A percentile compares a stretch with the other conserved stretches of the same genome.
Conservation (phyloP, 2,888 invertebrate species). For the Leucophenga montana region DNA sequence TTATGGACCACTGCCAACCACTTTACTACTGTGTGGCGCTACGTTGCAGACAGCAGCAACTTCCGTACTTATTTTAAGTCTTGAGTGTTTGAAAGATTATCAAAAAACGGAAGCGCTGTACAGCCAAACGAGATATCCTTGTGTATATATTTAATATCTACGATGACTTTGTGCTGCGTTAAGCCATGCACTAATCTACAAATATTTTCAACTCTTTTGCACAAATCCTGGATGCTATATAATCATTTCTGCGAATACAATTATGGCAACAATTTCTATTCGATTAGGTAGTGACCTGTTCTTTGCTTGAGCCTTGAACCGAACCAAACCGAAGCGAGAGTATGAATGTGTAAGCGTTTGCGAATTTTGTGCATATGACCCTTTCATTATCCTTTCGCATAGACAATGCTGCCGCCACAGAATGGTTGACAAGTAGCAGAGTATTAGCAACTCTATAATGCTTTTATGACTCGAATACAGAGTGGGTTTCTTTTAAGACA, state of each 20-base stretch:
- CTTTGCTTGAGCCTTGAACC: slow-evolving; percentile 17
- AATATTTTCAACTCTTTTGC: slow-evolving; percentile 63
- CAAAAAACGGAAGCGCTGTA: no score
- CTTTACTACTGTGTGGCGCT: slow-evolving; percentile 30
- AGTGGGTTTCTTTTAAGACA: neutral
- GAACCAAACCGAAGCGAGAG: neutral
- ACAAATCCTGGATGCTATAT: slow-evolving; percentile 46
- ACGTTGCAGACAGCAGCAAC: slow-evolving; percentile 15
- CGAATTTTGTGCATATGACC: slow-evolving; percentile 27
- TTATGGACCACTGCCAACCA: neutral
- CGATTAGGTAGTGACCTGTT: slow-evolving; percentile 31
- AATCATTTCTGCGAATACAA: slow-evolving; percentile 60
- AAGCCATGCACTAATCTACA: slow-evolving; percentile 53
- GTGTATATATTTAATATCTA: slow-evolving; percentile 45
- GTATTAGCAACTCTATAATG: slow-evolving; percentile 67
- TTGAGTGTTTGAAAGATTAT: no score
- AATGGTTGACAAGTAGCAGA: slow-evolving; percentile 59
- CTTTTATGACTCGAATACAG: slow-evolving; percentile 51
- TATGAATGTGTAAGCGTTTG: slow-evolving; percentile 20
- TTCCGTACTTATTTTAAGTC: no score
- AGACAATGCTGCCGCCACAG: slow-evolving; percentile 31
- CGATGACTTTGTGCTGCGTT: slow-evolving; percentile 25
- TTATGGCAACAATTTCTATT: slow-evolving; percentile 56
- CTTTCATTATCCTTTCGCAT: slow-evolving; percentile 28
- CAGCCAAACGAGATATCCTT: neutral